These are phyloP conservation scores for Tigriopus californicus DNA, from an alignment of 2,888 invertebrate species.

Conservation along the genomic window DNA sequence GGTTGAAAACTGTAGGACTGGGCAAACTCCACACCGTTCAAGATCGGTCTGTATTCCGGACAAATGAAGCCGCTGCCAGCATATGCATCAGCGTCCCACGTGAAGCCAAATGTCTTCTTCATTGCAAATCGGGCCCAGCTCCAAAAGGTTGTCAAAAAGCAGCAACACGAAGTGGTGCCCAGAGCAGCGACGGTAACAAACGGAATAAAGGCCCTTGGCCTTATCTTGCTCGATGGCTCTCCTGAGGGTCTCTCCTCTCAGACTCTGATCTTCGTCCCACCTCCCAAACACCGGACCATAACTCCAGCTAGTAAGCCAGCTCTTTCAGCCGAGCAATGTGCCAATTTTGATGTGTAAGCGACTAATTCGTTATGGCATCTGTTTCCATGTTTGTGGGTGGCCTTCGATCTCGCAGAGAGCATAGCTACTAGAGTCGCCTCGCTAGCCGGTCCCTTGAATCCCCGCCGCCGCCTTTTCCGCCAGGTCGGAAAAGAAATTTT, in stretches of 20 bases:
- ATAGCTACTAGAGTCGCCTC: slow-evolving; percentile 68
- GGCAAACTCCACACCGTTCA: slow-evolving; percentile 50
- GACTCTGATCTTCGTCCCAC: slow-evolving; percentile 44
- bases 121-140: slow-evolving; percentile 62
- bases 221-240: slow-evolving; percentile 54
- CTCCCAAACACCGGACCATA: slow-evolving; percentile 48
- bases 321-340: slow-evolving; percentile 76
- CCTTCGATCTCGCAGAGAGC: slow-evolving; percentile 44
- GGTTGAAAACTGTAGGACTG: slow-evolving; percentile 85
- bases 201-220: slow-evolving; percentile 60
- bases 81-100: slow-evolving; percentile 88
- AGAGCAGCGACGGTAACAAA: slow-evolving; percentile 75
- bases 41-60: slow-evolving; percentile 46
- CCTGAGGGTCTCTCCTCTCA: slow-evolving; percentile 46
- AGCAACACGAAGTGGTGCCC: slow-evolving; percentile 88
- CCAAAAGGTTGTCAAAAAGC: slow-evolving; percentile 71
- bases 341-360: slow-evolving; percentile 66
- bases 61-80: slow-evolving; percentile 82
- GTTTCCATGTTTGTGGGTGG: background rate
- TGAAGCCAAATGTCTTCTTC: slow-evolving; percentile 67
- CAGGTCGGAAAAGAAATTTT: slow-evolving; percentile 54
- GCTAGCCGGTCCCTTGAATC: slow-evolving; percentile 79
- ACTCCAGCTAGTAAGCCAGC: slow-evolving; percentile 60
- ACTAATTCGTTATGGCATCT: slow-evolving; percentile 36
- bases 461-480: slow-evolving; percentile 71